A percentile compares a stretch with the other conserved stretches of the same genome.
Conservation (phyloP, 2,797 vertebrate species). For the Pipistrellus kuhlii region DNA sequence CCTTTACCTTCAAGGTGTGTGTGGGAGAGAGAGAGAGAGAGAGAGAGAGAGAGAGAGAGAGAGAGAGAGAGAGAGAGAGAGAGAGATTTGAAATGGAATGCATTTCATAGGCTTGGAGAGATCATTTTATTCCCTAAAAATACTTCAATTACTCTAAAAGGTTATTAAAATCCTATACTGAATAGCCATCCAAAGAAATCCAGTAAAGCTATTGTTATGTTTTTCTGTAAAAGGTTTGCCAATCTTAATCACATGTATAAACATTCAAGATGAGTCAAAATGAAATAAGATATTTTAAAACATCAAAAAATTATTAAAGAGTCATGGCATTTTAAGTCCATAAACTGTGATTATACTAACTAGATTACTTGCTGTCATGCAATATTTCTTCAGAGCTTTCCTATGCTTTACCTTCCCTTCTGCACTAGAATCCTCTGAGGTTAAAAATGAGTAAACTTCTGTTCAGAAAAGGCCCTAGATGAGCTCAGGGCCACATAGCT, state of each 20-base stretch:
- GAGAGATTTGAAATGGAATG: background rate
- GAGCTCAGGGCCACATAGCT: background rate
- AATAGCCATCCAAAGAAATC: background rate
- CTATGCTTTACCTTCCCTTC: background rate
- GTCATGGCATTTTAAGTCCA: background rate
- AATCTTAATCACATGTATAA: background rate
- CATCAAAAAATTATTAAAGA: slow-evolving; percentile 12
- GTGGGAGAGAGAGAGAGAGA: background rate
- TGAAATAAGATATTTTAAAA: background rate
- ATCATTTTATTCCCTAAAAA: slow-evolving; percentile 40
- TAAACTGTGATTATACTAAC: background rate
- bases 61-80: background rate
- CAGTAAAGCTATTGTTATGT: background rate
- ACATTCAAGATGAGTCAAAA: slow-evolving; percentile 12
- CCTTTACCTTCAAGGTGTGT: background rate
- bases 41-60: background rate
- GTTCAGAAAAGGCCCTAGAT: background rate
- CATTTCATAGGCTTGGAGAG: background rate
- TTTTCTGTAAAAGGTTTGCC: background rate
- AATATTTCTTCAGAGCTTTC: slow-evolving; percentile 15
- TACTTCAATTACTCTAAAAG: background rate
- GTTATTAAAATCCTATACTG: slow-evolving; percentile 17
- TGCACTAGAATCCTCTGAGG: background rate
- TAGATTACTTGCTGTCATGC: background rate
- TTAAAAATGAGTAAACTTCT: background rate